Conservation (phyloP, 2,888 invertebrate genomes). For the Caenorhabditis sp. region DNA sequence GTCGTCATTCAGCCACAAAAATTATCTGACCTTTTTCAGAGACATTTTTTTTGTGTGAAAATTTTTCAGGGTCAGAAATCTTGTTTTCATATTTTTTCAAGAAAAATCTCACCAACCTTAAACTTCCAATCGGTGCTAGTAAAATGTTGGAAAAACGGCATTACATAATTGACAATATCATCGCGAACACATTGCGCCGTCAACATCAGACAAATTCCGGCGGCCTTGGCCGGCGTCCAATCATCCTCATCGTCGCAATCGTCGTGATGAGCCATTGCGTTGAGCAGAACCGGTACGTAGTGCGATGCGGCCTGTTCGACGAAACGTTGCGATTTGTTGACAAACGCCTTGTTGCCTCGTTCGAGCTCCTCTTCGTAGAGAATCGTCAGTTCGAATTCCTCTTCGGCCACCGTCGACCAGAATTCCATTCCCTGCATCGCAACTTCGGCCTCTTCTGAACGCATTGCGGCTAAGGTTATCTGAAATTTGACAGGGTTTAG, state of each 20-base stretch:
- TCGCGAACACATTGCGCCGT: slow-evolving; percentile 96
- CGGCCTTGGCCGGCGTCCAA: slow-evolving; percentile 99
- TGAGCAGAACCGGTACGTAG: slow-evolving; percentile 20
- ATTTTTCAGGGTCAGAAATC: no score
- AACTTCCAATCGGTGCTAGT: slow-evolving; percentile 77
- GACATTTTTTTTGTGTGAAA: no score
- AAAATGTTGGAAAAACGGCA: slow-evolving; percentile 97
- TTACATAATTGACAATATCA: slow-evolving; percentile 87
- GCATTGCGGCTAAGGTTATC: slow-evolving; percentile 98
- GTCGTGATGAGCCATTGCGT: slow-evolving; percentile 41
- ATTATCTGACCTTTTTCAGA: no score
- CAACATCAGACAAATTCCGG: slow-evolving; percentile 97
- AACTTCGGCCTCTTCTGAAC: slow-evolving; percentile 92
- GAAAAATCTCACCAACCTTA: slow-evolving; percentile 21
- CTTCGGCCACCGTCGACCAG: slow-evolving; percentile 99
- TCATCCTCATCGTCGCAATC: slow-evolving; percentile 97
- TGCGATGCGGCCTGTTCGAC: slow-evolving; percentile 30
- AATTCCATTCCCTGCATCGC: slow-evolving; percentile 87
- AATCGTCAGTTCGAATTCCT: slow-evolving; percentile 93
- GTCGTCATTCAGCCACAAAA: no score
- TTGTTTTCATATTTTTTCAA: no score
- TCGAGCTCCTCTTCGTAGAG: slow-evolving; percentile 81
- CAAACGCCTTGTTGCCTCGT: slow-evolving; percentile 7
- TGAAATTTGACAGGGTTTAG: slow-evolving; percentile 71
- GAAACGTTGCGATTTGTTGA: slow-evolving; percentile 10